Evolutionary conservation across 1,140 invertebrate species (phyloP).

Genomic region (Aphaenogaster rudis): DNA sequence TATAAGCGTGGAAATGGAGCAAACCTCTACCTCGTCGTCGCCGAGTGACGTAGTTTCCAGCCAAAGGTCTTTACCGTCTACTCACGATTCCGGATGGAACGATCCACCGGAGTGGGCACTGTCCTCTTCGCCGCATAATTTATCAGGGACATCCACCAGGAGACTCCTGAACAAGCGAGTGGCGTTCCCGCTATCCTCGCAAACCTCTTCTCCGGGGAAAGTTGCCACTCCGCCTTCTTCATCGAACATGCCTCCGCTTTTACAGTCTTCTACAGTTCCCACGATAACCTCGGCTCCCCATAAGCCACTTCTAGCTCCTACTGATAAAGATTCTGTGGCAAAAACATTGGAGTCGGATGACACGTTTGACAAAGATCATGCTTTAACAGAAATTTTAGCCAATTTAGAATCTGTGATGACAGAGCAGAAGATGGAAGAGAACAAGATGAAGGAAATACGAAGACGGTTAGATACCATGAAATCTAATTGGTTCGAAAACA

Average conservation of each 20-base stretch:
- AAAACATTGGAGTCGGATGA: background rate
- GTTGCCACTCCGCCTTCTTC: background rate
- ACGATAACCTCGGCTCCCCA: constrained; percentile 77
- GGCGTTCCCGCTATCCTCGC: constrained; percentile 83
- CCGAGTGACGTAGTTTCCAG: constrained; percentile 71
- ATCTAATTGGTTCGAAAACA: constrained; percentile 84
- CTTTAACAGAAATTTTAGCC: constrained; percentile 74
- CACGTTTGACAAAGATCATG: constrained; percentile 75
- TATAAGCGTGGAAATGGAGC: constrained; percentile 29
- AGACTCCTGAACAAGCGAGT: constrained; percentile 85
- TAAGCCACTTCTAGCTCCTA: constrained; percentile 71
- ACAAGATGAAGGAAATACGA: constrained; percentile 80
- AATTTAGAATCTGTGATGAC: constrained; percentile 79
- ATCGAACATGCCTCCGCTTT: constrained; percentile 72
- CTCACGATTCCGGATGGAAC: constrained; percentile 86
- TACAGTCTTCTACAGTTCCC: constrained; percentile 23
- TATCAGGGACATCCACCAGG: constrained; percentile 77
- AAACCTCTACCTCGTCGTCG: background rate
- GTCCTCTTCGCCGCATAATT: constrained; percentile 62
- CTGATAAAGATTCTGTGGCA: constrained; percentile 4
- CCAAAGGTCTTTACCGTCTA: constrained; percentile 80
- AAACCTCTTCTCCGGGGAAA: constrained; percentile 37
- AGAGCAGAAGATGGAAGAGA: constrained; percentile 68
- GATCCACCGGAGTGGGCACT: constrained; percentile 87
- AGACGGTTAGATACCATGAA: constrained; percentile 84